Percentiles rank a stretch among this genome's conserved stretches.
These are phyloP conservation scores for Helicoverpa assulta DNA, from an alignment of 2,888 invertebrate species.

Conservation along the genomic window DNA sequence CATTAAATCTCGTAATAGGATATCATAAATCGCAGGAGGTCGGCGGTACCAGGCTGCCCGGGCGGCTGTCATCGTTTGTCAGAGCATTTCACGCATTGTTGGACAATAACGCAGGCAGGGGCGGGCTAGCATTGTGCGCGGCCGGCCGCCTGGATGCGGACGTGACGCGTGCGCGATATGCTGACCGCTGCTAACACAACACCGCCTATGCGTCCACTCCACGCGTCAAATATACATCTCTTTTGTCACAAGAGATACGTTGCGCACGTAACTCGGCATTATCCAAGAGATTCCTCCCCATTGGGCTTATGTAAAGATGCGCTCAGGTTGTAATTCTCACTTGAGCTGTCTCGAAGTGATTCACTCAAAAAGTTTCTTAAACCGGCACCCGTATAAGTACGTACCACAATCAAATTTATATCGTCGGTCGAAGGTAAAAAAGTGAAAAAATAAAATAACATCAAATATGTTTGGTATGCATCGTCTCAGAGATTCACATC, in stretches of 20 bases:
- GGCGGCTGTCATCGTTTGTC: constrained; percentile 90
- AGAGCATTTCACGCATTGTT: constrained; percentile 90
- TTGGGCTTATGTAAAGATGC: constrained; percentile 45
- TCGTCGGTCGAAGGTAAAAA: constrained; percentile 73
- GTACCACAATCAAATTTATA: constrained; percentile 82
- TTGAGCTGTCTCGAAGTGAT: constrained; percentile 68
- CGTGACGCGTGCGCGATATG: constrained; percentile 72
- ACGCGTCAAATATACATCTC: constrained; percentile 58
- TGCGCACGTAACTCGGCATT: constrained; percentile 53
- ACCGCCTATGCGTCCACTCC: constrained; percentile 49
- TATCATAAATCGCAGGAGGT: constrained; percentile 89
- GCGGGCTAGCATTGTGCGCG: constrained; percentile 79
- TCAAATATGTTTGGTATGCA: constrained; percentile 89
- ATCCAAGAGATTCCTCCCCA: constrained; percentile 51
- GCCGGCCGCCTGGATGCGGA: constrained; percentile 74
- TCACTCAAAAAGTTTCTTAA: constrained; percentile 63
- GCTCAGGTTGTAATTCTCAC: constrained; percentile 74
- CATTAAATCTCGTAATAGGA: constrained; percentile 90
- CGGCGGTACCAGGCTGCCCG: constrained; percentile 82
- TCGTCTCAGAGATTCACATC: constrained; percentile 87
- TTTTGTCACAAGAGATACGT: constrained; percentile 52
- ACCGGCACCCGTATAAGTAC: constrained; percentile 70
- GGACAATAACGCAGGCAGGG: constrained; percentile 88
- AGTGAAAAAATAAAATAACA: constrained; percentile 79
- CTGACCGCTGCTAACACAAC: constrained; percentile 55